Evolutionary conservation across 2,888 invertebrate species (phyloP), one percentile per base, ranked within the genome.

Genomic region (Dendrolimus pini): DNA sequence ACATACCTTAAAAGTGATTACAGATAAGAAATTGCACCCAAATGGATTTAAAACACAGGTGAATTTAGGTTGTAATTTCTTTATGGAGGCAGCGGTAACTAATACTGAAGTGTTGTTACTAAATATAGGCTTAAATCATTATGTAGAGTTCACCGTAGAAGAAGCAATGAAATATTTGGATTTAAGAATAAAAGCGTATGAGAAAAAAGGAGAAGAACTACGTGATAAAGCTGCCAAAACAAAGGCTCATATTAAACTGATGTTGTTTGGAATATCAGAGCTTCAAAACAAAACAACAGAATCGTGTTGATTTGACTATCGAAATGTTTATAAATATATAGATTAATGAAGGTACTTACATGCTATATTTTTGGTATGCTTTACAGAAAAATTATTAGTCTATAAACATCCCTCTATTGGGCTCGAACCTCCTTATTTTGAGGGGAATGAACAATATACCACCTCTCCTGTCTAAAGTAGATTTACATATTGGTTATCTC

Each of bases 31-130:
- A 3, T 74, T 91, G 0, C 87, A 93, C 55, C 89, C 92, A 7
- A 58, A 76, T 18, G 87, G 89, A 1, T 87, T 88, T 56, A 89
- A 89, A 72, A 79, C 83, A 6, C 89, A 89, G 71, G 92, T 97
- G 41, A 95, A 97, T 75, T 83, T 97, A 42, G 97, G 97, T n/a
- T 94, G 95, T 68, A 95, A 95, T 77, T 95, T 96, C 66, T 97
- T 95, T 71, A 94, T 96, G 77, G 94, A 96, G 78, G 96, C 96
- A 0, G 86, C 93, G 58, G 93, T 96, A 57, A 83, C 91, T 56
- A 93, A 95, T 74, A 87, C 93, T 1, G 92, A 93, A 0, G 91
- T 82, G 53, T 92, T 97, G 56, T 84, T 94, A 41, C 91, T 97
- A 41, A 93, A 95, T 74, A 85, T 97, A 61, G 97, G 97, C 0